Evolutionary conservation across 2,888 invertebrate genomes (phyloP), one percentile per base, ranked within the genome.

Genomic region (Lymantria monacha): DNA sequence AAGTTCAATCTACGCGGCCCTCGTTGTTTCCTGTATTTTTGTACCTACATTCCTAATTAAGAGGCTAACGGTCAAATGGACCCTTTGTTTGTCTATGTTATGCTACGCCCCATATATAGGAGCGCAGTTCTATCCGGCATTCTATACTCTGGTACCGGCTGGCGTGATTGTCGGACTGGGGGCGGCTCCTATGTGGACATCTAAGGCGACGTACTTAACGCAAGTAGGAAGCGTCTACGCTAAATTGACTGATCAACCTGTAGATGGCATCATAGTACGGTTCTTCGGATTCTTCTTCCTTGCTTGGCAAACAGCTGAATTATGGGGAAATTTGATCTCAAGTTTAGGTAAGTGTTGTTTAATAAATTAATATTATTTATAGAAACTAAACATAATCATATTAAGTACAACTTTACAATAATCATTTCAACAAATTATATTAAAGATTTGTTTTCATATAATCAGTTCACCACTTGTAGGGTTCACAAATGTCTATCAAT

Each of bases 261-360:
- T 97, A 48, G 97, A 98, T 81, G 97, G 97, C 14, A 97, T 98
- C 69, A 97, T 99, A 69, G 98, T 98, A 52, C 92, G 98, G 74
- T 99, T 99, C 93, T 99, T 99, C 87, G 99, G 99, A 42, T 97
- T 98, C 93, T 99, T 99, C 94, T 99, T 99, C 93, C 94, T 98
- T 70, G 97, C 98, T 63, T 98, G 98, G 95, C 98, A 99, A 85
- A 96, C 98, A 12, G 97, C 98, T 70, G 97, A 98, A 89, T 94
- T 99, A 44, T 97, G 98, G 96, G 98, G 99, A 77, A 99, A 99
- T 87, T 93, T 99, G 59, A 95, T 98, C 74, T 98, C 98, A n/a
- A 98, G 97, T 64, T 93, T 97, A 70, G 96, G 96, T 96, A 82
- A 94, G 95, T 92, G 43, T 42, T 22, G 5, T 22, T 22, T 22